A percentile compares a stretch with the other conserved stretches of the same genome.
Conservation (phyloP, 2,888 invertebrate genomes). For the Sinodicranocentrus sp. region DNA sequence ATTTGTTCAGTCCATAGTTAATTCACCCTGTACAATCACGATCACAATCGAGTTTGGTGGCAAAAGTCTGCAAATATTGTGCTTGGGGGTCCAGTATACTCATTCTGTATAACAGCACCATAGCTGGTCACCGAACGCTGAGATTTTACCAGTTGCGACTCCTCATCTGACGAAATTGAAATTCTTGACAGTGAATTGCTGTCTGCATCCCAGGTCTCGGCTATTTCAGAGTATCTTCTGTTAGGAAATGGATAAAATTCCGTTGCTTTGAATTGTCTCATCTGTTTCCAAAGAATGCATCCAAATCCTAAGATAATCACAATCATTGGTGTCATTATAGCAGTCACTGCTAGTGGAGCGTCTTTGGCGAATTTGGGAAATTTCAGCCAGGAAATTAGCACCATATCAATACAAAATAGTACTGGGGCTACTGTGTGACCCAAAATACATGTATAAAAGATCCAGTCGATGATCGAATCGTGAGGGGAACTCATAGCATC, state of each 20-base stretch:
- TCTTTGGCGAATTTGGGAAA: conserved; percentile 47
- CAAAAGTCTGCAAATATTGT: conserved; percentile 42
- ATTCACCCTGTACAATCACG: no score
- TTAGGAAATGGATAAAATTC: conserved; percentile 32
- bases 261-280: conserved; percentile 31
- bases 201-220: conserved; percentile 66
- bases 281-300: conserved; percentile 44
- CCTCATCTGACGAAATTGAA: conserved; percentile 26
- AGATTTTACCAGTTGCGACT: conserved; percentile 42
- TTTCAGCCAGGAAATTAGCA: conserved; percentile 69
- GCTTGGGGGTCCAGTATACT: conserved; percentile 46
- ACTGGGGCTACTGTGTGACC: conserved; percentile 58
- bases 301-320: conserved; percentile 57
- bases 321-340: conserved; percentile 59
- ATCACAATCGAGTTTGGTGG: no score
- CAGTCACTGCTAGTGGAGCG: conserved; percentile 64
- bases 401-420: conserved; percentile 68
- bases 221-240: conserved; percentile 69
- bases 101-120: conserved; percentile 49
- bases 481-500: conserved; percentile 61
- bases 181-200: conserved; percentile 13
- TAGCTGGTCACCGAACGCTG: conserved; percentile 51
- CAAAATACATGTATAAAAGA: conserved; percentile 58
- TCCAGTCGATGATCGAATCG: conserved; percentile 63
- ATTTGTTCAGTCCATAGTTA: no score